These are phyloP conservation scores for Chrysolina americana DNA, from an alignment of 2,888 invertebrate species.

Conservation along the genomic window DNA sequence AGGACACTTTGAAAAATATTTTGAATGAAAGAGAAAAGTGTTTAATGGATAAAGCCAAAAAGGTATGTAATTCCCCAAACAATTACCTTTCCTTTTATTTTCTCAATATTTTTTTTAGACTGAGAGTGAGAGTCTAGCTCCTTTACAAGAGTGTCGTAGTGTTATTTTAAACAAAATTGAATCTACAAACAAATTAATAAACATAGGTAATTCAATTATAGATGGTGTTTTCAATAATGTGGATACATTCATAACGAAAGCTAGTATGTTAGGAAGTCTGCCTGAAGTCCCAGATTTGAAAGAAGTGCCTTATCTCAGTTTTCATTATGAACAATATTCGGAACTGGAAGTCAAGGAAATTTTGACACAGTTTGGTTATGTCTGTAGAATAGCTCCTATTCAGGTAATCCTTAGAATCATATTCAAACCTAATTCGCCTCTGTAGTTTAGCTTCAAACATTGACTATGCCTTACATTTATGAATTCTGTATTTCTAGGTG, in stretches of 20 bases:
- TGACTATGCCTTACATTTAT: too few species aligned
- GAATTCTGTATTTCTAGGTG: conserved; percentile 67
- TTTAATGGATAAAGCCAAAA: conserved; percentile 57
- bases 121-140: conserved; percentile 64
- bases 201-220: conserved; percentile 58
- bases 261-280: conserved; percentile 68
- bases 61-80: conserved; percentile 47
- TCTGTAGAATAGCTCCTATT: conserved; percentile 63
- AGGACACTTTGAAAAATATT: conserved; percentile 54
- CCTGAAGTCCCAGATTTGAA: conserved; percentile 73
- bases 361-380: conserved; percentile 60
- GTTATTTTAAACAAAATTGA: conserved; percentile 66
- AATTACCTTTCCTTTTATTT: conserved; percentile 14
- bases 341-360: conserved; percentile 57
- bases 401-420: conserved; percentile 55
- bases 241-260: conserved; percentile 58
- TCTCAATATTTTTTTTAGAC: conserved; percentile 56
- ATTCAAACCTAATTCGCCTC: too few species aligned
- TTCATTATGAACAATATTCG: conserved; percentile 67
- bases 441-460: neutral
- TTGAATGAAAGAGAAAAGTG: conserved; percentile 58
- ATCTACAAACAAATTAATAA: conserved; percentile 63
- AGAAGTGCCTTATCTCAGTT: conserved; percentile 73
- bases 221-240: conserved; percentile 51
- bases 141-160: conserved; percentile 67